These are phyloP conservation scores for Piprites chloris DNA, from an alignment of 2,113 vertebrate genomes.

Conservation along the genomic window DNA sequence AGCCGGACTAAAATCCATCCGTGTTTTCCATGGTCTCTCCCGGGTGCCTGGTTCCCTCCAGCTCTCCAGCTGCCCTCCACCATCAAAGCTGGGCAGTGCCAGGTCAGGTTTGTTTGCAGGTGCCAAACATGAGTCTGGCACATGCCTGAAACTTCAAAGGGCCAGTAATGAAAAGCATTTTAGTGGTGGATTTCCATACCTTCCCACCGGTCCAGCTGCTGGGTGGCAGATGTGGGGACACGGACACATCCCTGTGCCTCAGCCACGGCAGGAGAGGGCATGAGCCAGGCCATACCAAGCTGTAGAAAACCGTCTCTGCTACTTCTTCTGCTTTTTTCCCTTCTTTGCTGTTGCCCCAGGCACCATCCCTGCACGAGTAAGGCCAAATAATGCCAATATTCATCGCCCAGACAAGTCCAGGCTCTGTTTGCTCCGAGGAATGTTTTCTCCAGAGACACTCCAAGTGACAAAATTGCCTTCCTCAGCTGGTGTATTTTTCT, in stretches of 20 bases:
- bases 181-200: not conserved
- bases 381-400: constrained; percentile 28
- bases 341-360: not conserved
- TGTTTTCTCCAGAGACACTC: not conserved
- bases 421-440: constrained; percentile 32
- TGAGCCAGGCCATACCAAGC: not conserved
- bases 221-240: constrained; percentile 18
- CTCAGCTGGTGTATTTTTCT: constrained; percentile 2
- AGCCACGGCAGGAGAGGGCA: not conserved
- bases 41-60: not conserved
- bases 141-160: constrained; percentile 7
- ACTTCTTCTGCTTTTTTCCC: not conserved
- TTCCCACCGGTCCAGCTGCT: not conserved
- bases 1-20: not conserved
- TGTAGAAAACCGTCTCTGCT: not conserved
- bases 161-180: not conserved
- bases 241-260: not conserved
- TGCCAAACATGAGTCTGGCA: not conserved
- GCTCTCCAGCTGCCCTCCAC: not conserved
- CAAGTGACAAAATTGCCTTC: not conserved
- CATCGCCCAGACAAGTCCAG: not conserved
- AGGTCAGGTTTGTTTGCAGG: not conserved
- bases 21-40: accelerated
- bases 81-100: accelerated
- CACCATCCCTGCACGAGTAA: not conserved